Evolutionary conservation across 2,797 vertebrate genomes (phyloP), one percentile per base, ranked within the genome.

Genomic region (Megaceryle alcyon): DNA sequence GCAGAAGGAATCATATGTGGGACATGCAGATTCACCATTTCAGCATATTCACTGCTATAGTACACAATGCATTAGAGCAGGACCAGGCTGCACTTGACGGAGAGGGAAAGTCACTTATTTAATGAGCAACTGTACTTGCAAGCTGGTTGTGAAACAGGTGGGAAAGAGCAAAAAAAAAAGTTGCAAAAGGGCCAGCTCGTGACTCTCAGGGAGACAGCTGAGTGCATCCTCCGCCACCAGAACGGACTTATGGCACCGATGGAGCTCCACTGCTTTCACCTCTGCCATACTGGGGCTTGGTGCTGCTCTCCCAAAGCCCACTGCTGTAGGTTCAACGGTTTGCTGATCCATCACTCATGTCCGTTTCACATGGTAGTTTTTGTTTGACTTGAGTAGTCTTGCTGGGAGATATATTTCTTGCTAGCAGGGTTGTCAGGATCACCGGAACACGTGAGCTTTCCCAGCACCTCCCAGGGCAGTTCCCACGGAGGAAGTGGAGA

Each of bases 281-380:
- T 60, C 23, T 28, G 12, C 0, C 1, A 28, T 12, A 13, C 15
- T 0, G 0, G 46, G 29, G 13, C 8, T 68, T 35, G 39, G 46
- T 22, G 44, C 44, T 78, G 61, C 61, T 73, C 35, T 49, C 76
- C 48, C 25, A 49, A 33, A 60, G 28, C 57, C 28, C 23, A 3
- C n/a, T 3, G 15, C 33, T 64, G 57, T n/a, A 37, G 3, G 37
- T 86, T 53, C 19, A 35, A 12, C 5, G 11, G 12, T 37, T 90
- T 56, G 53, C 19, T 57, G 35, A 46, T 35, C n/a, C 33, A 43
- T n/a, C 0, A 3, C n/a, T 28, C 29, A 13, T 76, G 68, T 82
- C 68, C 10, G 0, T 31, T 46, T 81, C 72, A 37, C 81, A 14
- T 28, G 28, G 66, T 35, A 59, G 51, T 76, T 84, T 90, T 72